phyloP scores from a whole-genome alignment of 2,888 invertebrate species.

The Mantis religiosa region DNA sequence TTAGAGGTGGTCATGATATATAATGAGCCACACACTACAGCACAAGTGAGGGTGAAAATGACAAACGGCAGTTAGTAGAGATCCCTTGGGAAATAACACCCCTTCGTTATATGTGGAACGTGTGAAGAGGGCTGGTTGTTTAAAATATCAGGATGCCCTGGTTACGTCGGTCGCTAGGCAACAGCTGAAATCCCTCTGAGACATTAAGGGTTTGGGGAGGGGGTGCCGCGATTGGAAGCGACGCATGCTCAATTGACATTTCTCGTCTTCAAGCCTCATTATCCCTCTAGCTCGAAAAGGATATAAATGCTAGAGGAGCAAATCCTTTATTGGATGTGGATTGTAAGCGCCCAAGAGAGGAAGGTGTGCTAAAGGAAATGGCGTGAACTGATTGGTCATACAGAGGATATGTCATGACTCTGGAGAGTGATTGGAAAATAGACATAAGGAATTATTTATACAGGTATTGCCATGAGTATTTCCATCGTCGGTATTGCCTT shows the following conservation, averaged over 20 bases:
- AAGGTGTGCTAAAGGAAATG: too few species aligned
- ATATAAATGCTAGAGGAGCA: background rate
- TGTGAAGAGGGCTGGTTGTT: background rate
- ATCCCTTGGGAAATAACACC: background rate
- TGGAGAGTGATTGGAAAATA: too few species aligned
- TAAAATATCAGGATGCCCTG: background rate
- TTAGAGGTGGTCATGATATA: background rate
- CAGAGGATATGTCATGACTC: too few species aligned
- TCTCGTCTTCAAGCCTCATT: background rate
- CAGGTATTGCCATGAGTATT: too few species aligned
- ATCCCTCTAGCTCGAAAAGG: background rate
- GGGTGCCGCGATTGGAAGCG: background rate
- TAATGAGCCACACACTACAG: background rate
- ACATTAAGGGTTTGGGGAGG: too few species aligned
- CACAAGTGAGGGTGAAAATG: background rate
- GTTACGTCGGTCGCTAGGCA: background rate
- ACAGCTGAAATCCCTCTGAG: background rate
- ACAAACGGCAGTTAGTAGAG: background rate
- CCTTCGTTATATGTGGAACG: background rate
- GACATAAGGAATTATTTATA: too few species aligned
- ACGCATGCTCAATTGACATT: background rate
- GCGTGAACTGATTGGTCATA: too few species aligned
- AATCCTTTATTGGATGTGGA: background rate
- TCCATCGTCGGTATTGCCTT: too few species aligned
- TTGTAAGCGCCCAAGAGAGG: too few species aligned